These are phyloP conservation scores for Harpalus rubripes DNA, from an alignment of 2,888 invertebrate genomes.

Conservation along the genomic window DNA sequence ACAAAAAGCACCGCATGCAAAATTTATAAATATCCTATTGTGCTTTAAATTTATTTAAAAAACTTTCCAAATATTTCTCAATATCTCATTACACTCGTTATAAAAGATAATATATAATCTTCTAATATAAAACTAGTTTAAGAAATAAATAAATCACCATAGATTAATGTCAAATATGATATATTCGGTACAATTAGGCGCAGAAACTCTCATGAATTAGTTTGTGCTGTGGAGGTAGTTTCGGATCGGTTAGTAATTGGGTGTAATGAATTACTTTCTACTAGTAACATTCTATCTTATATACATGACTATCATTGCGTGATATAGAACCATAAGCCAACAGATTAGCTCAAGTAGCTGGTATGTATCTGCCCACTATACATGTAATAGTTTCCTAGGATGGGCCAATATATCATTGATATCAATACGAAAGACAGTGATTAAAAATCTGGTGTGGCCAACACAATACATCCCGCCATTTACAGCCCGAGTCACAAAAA, in stretches of 20 bases:
- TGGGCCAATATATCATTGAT: background rate
- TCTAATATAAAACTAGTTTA: too few species aligned
- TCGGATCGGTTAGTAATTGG: background rate
- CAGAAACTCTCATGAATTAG: background rate
- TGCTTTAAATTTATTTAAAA: too few species aligned
- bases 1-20: too few species aligned
- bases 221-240: background rate
- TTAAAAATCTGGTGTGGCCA: too few species aligned
- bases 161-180: background rate
- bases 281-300: background rate
- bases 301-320: background rate
- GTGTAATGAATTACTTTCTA: background rate
- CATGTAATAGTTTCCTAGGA: background rate
- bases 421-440: background rate
- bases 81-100: too few species aligned
- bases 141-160: too few species aligned
- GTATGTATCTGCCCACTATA: background rate
- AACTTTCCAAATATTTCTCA: too few species aligned
- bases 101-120: too few species aligned
- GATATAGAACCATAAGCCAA: background rate
- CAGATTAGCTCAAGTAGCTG: background rate
- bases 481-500: too few species aligned
- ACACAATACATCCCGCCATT: too few species aligned
- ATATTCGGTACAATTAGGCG: background rate
- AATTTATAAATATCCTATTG: too few species aligned